Evolutionary conservation across 2,888 invertebrate genomes (phyloP).

Genomic region (Spisula solida): DNA sequence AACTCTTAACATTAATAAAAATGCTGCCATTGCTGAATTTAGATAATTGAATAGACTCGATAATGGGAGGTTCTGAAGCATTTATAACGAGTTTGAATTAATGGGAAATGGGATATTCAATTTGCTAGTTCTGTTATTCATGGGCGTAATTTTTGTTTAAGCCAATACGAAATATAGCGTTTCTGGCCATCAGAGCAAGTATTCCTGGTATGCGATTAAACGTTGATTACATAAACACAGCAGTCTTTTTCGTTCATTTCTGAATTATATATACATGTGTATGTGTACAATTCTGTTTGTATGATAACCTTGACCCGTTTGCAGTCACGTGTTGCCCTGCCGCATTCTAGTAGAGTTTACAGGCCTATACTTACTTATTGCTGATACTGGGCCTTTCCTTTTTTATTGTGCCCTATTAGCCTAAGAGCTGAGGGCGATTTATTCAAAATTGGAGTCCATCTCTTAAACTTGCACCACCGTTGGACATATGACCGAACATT

Average conservation of each 20-base stretch:
- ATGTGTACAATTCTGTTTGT: no score
- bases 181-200: background rate
- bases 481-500: no score
- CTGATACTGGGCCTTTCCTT: no score
- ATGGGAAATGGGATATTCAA: background rate
- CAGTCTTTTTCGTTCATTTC: background rate
- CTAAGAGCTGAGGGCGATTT: no score
- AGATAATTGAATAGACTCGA: constrained; percentile 1
- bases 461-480: no score
- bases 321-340: no score
- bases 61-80: background rate
- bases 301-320: no score
- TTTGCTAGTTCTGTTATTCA: background rate
- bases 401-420: no score
- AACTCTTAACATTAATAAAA: background rate
- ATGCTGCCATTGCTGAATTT: background rate
- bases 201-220: background rate
- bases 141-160: background rate
- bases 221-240: background rate
- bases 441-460: no score
- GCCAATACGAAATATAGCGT: background rate
- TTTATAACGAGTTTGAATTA: background rate
- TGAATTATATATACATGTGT: no score
- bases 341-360: no score
- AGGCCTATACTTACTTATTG: no score